Percentiles rank a stretch among this genome's conserved stretches.
phyloP scores from a whole-genome alignment of 2,113 vertebrate genomes.

The Aegithalos caudatus region DNA sequence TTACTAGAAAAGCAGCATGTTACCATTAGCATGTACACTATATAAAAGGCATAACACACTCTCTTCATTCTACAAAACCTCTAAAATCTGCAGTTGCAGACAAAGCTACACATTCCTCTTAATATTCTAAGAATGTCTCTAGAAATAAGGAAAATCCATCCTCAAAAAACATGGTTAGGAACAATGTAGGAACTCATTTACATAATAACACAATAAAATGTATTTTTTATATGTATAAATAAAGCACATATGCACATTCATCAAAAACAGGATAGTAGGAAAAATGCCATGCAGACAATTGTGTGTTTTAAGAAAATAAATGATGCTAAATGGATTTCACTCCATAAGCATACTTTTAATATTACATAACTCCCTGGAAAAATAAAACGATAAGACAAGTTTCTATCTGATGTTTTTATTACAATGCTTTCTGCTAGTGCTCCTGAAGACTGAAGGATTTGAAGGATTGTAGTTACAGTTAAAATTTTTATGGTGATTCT shows the following conservation, averaged over 20 bases:
- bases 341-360: not conserved
- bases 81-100: not conserved
- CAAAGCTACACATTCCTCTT: not conserved
- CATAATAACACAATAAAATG: not conserved
- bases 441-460: not conserved
- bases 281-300: not conserved
- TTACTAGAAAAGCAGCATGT: not conserved
- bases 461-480: not conserved
- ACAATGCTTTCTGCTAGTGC: not conserved
- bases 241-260: not conserved
- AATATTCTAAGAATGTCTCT: not conserved
- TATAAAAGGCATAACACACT: not conserved
- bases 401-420: not conserved
- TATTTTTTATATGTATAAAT: not conserved
- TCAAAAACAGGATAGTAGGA: not conserved
- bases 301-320: not conserved
- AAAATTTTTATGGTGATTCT: not conserved
- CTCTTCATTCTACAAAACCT: not conserved
- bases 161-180: not conserved
- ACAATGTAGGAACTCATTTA: not conserved
- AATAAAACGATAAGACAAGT: not conserved
- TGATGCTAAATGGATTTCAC: fast-evolving
- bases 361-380: not conserved
- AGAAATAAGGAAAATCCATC: not conserved
- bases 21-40: not conserved